Conservation (phyloP, 2,888 invertebrate genomes). For the Sphinx pinastri region DNA sequence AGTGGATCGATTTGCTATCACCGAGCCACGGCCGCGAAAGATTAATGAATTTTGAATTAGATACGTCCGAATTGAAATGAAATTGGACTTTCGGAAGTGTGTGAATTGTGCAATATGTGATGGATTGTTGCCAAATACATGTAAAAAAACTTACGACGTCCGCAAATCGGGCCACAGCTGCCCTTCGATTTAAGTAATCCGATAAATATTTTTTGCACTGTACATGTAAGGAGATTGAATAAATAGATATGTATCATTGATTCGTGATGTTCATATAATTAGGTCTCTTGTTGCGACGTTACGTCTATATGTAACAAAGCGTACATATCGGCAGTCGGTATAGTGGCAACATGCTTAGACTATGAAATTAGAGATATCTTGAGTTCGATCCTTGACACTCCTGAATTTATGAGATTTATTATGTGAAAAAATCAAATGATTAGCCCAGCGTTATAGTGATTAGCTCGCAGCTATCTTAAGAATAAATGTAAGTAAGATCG, state of each 20-base stretch:
- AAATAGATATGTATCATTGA: neutral
- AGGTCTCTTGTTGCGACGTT: too few species aligned
- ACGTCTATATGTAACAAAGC: too few species aligned
- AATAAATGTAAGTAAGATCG: too few species aligned
- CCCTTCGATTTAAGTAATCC: slow-evolving; percentile 71
- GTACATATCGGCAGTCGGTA: too few species aligned
- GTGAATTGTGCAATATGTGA: slow-evolving; percentile 73
- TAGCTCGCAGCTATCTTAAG: too few species aligned
- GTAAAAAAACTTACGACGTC: slow-evolving; percentile 66
- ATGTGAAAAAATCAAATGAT: too few species aligned
- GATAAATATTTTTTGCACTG: slow-evolving; percentile 67
- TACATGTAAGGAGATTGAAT: neutral
- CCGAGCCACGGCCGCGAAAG: slow-evolving; percentile 60
- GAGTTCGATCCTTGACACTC: too few species aligned
- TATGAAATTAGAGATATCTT: too few species aligned
- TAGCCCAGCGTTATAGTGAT: too few species aligned
- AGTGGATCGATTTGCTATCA: slow-evolving; percentile 64
- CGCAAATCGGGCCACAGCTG: slow-evolving; percentile 77
- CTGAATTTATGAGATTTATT: too few species aligned
- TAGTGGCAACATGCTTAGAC: too few species aligned
- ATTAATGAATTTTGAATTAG: slow-evolving; percentile 82
- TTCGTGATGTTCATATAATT: neutral
- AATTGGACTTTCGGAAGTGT: slow-evolving; percentile 81
- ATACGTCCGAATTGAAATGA: slow-evolving; percentile 77
- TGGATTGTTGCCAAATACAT: slow-evolving; percentile 66